These are phyloP conservation scores for Orientallactaga bullata DNA, from an alignment of 2,113 vertebrate genomes.

Conservation along the genomic window DNA sequence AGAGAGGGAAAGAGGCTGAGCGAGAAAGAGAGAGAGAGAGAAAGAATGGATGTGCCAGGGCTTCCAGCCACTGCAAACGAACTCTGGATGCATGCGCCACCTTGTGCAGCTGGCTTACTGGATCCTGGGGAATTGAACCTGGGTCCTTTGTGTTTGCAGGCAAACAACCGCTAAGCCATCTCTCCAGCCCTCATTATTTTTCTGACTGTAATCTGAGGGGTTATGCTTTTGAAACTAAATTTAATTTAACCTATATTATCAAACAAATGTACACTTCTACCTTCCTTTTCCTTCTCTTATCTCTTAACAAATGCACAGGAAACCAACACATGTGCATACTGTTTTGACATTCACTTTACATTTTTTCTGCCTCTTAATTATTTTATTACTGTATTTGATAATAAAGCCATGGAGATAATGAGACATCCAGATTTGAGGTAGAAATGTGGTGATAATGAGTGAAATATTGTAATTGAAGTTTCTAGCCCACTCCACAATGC, in stretches of 20 bases:
- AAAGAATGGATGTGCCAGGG: too few relatives aligned
- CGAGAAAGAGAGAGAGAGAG: too few relatives aligned
- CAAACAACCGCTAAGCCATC: too few relatives aligned
- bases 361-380: conserved; percentile 35
- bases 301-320: background rate
- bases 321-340: background rate
- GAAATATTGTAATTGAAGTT: background rate
- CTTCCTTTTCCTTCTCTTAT: background rate
- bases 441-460: background rate
- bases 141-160: too few relatives aligned
- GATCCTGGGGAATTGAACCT: too few relatives aligned
- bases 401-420: background rate
- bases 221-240: background rate
- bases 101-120: too few relatives aligned
- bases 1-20: too few relatives aligned
- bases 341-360: background rate
- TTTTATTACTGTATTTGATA: conserved; percentile 13
- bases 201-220: background rate
- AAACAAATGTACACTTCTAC: background rate
- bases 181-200: too few relatives aligned
- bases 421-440: background rate
- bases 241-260: background rate
- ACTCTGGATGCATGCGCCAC: too few relatives aligned
- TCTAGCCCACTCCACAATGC: background rate
- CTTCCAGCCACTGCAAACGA: too few relatives aligned